These are phyloP conservation scores for Gandaritis pyraliata DNA, from an alignment of 2,888 invertebrate species.

Conservation along the genomic window DNA sequence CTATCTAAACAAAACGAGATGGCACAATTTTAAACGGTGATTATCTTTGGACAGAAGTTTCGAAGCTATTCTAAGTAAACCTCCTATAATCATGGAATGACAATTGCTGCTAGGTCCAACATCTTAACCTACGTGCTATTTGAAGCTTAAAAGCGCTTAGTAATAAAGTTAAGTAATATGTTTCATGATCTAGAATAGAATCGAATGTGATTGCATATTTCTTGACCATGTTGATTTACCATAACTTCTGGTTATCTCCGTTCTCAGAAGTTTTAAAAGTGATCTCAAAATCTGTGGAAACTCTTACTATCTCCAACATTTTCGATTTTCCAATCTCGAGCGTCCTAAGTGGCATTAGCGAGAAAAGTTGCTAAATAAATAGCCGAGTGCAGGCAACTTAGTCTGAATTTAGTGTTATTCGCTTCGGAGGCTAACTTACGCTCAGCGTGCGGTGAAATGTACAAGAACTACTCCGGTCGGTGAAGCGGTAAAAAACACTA, in stretches of 20 bases:
- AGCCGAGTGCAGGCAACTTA: conserved; percentile 32
- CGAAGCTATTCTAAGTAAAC: too few relatives aligned
- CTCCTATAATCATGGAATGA: too few relatives aligned
- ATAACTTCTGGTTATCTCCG: not conserved
- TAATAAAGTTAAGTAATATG: too few relatives aligned
- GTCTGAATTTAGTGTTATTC: conserved; percentile 39
- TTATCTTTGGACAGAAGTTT: too few relatives aligned
- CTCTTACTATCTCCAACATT: conserved; percentile 22
- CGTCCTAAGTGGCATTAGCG: conserved; percentile 34
- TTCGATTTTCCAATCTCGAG: conserved; percentile 32
- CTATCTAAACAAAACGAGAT: too few relatives aligned
- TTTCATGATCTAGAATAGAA: too few relatives aligned
- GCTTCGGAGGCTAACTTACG: conserved; percentile 30
- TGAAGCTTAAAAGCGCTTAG: too few relatives aligned
- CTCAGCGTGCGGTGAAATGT: conserved; percentile 23
- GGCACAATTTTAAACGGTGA: too few relatives aligned
- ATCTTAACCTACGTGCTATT: too few relatives aligned
- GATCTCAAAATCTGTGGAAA: conserved; percentile 21
- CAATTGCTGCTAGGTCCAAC: too few relatives aligned
- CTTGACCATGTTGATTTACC: not conserved
- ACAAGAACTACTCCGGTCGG: conserved; percentile 2
- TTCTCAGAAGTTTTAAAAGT: conserved; percentile 13
- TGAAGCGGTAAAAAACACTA: not conserved
- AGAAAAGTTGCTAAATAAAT: conserved; percentile 39
- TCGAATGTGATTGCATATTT: too few relatives aligned